These are phyloP conservation scores for Oryzias dopingdopingensis DNA, from an alignment of 2,797 vertebrate genomes.

Conservation along the genomic window DNA sequence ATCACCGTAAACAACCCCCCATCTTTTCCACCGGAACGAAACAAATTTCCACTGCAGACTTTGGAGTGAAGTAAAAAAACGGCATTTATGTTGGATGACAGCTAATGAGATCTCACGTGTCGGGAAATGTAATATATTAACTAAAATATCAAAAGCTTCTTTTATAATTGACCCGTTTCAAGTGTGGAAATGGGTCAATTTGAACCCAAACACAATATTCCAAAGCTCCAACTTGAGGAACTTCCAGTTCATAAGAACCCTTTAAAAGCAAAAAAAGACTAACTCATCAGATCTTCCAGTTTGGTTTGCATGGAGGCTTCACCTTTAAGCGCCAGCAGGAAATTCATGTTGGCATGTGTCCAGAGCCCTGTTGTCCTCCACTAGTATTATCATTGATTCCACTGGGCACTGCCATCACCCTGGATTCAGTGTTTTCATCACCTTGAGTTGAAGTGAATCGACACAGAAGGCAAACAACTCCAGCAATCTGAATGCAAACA, in stretches of 20 bases:
- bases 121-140: too few species aligned
- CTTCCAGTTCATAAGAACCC: not conserved
- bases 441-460: not conserved
- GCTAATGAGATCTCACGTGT: too few species aligned
- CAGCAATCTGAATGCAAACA: not conserved
- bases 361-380: conserved; percentile 1
- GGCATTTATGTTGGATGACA: too few species aligned
- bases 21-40: not conserved
- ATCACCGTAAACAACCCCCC: not conserved
- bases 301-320: not conserved
- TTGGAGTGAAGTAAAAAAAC: not conserved
- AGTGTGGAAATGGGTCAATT: too few species aligned
- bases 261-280: not conserved
- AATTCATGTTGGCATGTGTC: not conserved
- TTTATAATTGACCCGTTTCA: too few species aligned
- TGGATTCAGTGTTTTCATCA: not conserved
- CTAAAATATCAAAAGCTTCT: too few species aligned
- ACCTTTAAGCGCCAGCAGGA: not conserved
- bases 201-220: too few species aligned
- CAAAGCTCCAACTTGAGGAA: not conserved
- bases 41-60: not conserved
- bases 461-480: not conserved
- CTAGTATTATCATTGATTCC: conserved; percentile 6
- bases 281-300: not conserved
- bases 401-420: conserved; percentile 1